Conservation (phyloP, 2,888 invertebrate genomes). For the Andrena fulva region DNA sequence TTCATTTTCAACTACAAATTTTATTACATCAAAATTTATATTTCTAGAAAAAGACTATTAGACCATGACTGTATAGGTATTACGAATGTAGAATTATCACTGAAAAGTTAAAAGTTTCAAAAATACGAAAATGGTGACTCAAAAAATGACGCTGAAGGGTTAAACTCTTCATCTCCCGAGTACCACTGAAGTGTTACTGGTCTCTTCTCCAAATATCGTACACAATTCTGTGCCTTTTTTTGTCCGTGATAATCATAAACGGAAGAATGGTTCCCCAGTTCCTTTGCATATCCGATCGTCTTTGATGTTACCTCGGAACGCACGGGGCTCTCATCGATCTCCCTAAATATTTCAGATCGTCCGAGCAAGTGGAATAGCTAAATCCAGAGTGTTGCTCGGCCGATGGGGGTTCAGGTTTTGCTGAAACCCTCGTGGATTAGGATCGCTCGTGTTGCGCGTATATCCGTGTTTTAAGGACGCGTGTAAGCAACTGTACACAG, state of each 20-base stretch:
- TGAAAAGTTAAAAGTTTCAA: too few relatives aligned
- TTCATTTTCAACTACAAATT: too few relatives aligned
- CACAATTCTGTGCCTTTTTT: not conserved
- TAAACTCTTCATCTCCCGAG: too few relatives aligned
- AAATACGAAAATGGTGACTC: too few relatives aligned
- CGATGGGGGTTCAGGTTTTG: slow-evolving; percentile 74
- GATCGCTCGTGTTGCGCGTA: slow-evolving; percentile 69
- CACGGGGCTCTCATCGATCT: slow-evolving; percentile 62
- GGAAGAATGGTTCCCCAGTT: not conserved
- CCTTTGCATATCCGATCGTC: slow-evolving; percentile 39
- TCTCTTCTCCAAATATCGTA: too few relatives aligned
- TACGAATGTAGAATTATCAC: too few relatives aligned
- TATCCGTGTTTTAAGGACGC: slow-evolving; percentile 75
- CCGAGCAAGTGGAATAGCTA: slow-evolving; percentile 72
- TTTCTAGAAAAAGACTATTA: too few relatives aligned
- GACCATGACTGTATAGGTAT: too few relatives aligned
- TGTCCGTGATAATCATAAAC: not conserved
- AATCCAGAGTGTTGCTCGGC: slow-evolving; percentile 71
- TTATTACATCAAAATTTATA: too few relatives aligned
- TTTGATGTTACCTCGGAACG: slow-evolving; percentile 60
- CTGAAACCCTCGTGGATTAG: slow-evolving; percentile 77
- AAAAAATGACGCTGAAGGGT: too few relatives aligned
- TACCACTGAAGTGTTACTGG: too few relatives aligned
- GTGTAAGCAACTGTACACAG: slow-evolving; percentile 49
- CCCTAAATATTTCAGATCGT: slow-evolving; percentile 72